Base-by-base conservation (phyloP, 2,797 vertebrate species). In the Apogon talboti region DNA sequence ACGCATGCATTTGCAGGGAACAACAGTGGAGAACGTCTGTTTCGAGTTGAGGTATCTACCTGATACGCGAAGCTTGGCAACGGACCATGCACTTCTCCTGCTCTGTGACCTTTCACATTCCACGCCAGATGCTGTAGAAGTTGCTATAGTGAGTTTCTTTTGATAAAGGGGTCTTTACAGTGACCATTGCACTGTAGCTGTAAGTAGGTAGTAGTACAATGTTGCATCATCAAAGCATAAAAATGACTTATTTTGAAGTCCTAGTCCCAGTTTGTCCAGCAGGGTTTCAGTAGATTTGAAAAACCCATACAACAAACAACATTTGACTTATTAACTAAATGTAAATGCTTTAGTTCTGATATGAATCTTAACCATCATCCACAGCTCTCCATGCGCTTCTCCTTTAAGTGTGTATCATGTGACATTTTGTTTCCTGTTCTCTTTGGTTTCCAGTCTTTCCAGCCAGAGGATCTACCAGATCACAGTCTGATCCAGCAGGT, bases 11-110 rank as follows among this genome's bases (percentile, higher is more conserved):
- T 4, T 49, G 28, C 71, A 99, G 98, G 97, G 97, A 61, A 98
- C 96, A 40, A 98, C 96, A 0, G 96, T 98, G 89, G 96, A 97
- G 81, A 93, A 95, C 40, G 94, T 99, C 82, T 99, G 98, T 86
- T 95, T 94, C 0, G 96, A 98, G 84, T 94, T 99, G 71, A 94
- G 96, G 30, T 96, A 97, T 77, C 92, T 98, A 59, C 95, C 95
- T 0, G 94, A 94, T 47, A 93, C 93, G 0, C 89, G 95, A 70
- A 91, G 87, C 0, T 87, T 96, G 74, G 96, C 97, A 6, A 94
- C 87, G 16, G 96, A 97, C 28, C 95, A 93, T 56, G 64, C 89
- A 44, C 93, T 99, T 0, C 86, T 97, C 77, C 87, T 99, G 72
- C 85, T 98, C 8, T 99, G 98, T 78, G 97, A 97, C 74, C 88